Conservation (phyloP, 1,140 invertebrate genomes). For the Brachionus rotundiformis region DNA sequence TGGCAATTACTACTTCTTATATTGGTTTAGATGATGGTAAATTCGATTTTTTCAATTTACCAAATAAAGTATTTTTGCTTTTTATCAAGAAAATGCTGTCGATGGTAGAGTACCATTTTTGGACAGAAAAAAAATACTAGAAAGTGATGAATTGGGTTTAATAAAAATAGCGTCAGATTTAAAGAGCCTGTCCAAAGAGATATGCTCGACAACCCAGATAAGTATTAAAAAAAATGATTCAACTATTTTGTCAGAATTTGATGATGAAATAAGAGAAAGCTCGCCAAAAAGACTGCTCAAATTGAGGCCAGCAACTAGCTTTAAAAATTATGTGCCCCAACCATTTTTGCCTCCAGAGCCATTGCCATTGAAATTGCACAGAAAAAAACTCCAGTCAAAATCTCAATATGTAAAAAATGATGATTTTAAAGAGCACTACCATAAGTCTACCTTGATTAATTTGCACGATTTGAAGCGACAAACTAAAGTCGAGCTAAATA, state of each 20-base stretch:
- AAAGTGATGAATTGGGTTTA: neutral
- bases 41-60: neutral
- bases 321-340: neutral
- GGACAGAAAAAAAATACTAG: neutral
- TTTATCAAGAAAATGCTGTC: neutral
- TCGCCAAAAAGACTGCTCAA: neutral
- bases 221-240: neutral
- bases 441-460: neutral
- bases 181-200: neutral
- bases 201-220: slow-evolving; percentile 7
- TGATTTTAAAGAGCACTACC: neutral
- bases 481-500: neutral
- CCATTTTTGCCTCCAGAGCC: neutral
- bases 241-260: neutral
- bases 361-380: neutral
- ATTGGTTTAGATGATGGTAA: neutral
- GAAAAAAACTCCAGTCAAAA: neutral
- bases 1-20: slow-evolving; percentile 8
- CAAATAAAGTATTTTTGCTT: too few relatives aligned
- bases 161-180: neutral
- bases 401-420: neutral
- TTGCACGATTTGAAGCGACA: slow-evolving; percentile 24
- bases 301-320: neutral
- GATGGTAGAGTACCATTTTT: neutral
- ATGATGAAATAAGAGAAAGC: neutral